Base-by-base conservation (phyloP, 1,140 invertebrate genomes). In the Macrotrachela quadricornifera region DNA sequence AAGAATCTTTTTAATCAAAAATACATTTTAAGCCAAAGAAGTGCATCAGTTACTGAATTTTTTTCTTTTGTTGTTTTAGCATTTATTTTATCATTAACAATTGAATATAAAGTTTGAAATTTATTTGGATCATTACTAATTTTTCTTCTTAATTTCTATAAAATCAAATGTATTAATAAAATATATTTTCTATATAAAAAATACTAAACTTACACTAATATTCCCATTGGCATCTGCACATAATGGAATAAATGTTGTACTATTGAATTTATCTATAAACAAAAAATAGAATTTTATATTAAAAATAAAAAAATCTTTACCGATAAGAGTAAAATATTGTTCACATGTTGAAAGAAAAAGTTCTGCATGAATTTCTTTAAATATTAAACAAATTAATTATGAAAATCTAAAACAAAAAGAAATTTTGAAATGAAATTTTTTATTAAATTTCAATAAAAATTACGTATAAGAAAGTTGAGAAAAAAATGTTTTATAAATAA, bases 21-120 rank as follows among this genome's bases (percentile, higher is more conserved):
- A 44, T 48, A 70, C 68, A 66, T 64, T 58, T 67, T 69, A 53
- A 70, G 59, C 68, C 68, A 70, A 8, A 69, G 56, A 10, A 70
- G 41, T 10, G 68, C 67, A 16, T 62, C 59, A 18, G 67, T 67
- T 1, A 64, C 68, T 37, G 67, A 69, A 30, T 61, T 67, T 17
- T 64, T 61, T 36, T 59, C 18, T 15, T 59, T 59, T 43, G 62
- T 59, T 51, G 66, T 62, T 42, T 59, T 59, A 14, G 51, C 44
- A 13, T 59, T 46, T 10, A 68, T 58, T 56, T 70, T 67, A 57
- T 51, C 52, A 17, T 59, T 21, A n/a, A 70, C 59, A 45, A 70
- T 64, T n/a, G 59, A 59, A 56, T 70, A 65, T 39, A 70, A 49
- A 17, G 64, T 64, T 6, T 45, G 49, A 51, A 63, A 68, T 37